Base-by-base conservation (phyloP, 2,113 vertebrate genomes). In the Thomomys bottae region DNA sequence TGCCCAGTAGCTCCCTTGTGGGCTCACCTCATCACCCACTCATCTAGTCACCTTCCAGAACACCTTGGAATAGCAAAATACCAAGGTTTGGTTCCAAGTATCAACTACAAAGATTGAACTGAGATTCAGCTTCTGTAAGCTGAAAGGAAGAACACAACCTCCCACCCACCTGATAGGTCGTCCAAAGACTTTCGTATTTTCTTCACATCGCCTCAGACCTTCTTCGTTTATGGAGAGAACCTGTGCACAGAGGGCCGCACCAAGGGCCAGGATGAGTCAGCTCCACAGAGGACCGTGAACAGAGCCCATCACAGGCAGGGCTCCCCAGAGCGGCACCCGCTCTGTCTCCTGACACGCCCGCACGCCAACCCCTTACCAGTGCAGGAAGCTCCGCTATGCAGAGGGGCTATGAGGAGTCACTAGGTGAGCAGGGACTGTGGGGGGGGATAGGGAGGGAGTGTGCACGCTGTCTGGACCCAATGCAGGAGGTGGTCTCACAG, bases 191-290 rank as follows among this genome's bases (percentile, higher is more conserved):
- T 98, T 98, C 0, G 99, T 99, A 76, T 99, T 99, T 93, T 99
- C 99, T 54, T 99, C 98, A 90, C 99, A 99, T 2, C 98, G 98
- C 36, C 98, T 98, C 93, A 99, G 97, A 63, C 99, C 99, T 95
- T 99, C 99, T 85, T 99, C 99, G 15, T 99, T 99, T 95, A 99
- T 98, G 89, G 99, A 99, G 59, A 99, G 98, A 36, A 99, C 98
- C 99, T 99, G 92, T 5, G 32, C 54, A 45, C 0, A 9, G 21
- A 54, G 42, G 21, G n/a, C 34, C 24, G 49, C 0, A 36, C 49
- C 32, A 30, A 30, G 0, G 0, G 38, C 40, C 36, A 2, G 2
- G 18, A 10, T 88, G 0, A 79, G 72, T 42, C 34, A 24, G 45
- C 45, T 49, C 45, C 45, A 49, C 9, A 12, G 49, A 54, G 49